Evolutionary conservation across 2,888 invertebrate genomes (phyloP), one percentile per base, ranked within the genome.

Genomic region (Aradus depressus): DNA sequence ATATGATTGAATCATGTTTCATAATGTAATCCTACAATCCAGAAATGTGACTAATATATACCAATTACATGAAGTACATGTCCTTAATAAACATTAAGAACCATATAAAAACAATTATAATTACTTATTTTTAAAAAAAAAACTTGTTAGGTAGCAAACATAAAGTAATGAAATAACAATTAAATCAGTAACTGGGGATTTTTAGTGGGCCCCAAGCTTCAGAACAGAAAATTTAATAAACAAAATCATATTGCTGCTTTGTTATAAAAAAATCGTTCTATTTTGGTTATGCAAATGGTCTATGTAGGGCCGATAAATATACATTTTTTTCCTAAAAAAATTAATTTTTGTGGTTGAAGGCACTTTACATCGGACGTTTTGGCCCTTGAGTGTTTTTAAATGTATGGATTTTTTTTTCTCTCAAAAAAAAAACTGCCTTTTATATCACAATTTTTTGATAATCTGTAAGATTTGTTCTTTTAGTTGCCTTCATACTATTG

Each of bases 301-400:
- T 87, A 86, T 86, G 81, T 81, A 81, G 86, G 86, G 86, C 84
- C 86, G 80, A 73, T 74, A 72, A 59, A 73, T 73, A 69, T 65
- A n/a, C n/a, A n/a, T 68, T 73, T 76, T 76, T 68, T 72, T 76
- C 76, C 80, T 81, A 83, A 81, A 85, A 86, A 85, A 80, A 77
- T 59, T 58, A 80, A 84, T 84, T 77, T 80, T 73, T 58, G 57
- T 69, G 71, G 44, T 77, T 83, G 87, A 87, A 87, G 87, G 87
- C 87, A 87, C 87, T 86, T 87, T 80, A 81, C 82, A 81, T 81
- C 85, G 86, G 87, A 87, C 87, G 85, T 83, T 79, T 78, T 81
- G 86, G 86, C 85, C 86, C 85, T 80, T 81, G 81, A 74, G 72
- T 75, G 56, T 59, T 61, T 61, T 62, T 55, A 53, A 59, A 58